Base-by-base conservation (phyloP, 2,888 invertebrate genomes). In the Ophioninae sp. region DNA sequence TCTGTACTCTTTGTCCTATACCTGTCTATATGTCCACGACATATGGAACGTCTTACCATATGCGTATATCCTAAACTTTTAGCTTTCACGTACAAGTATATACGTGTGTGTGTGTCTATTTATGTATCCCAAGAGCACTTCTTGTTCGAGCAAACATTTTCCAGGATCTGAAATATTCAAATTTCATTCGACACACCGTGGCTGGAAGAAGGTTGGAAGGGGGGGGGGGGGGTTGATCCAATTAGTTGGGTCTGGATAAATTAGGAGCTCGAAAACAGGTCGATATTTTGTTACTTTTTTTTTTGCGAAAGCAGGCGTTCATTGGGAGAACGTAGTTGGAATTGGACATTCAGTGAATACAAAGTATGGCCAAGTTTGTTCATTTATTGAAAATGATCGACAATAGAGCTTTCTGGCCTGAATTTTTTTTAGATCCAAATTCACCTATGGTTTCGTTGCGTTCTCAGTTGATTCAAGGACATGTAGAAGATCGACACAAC, bases 161-260 rank as follows among this genome's bases (percentile, higher is more conserved):
- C 71, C n/a, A 8, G 37, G 22, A 56, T 64, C 63, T 78, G 39
- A 64, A 78, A 78, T 78, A 78, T 78, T 71, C 78, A 78, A 56
- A 71, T 71, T 78, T 78, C 64, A 69, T 77, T 77, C 69, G 77
- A 59, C 58, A 67, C 39, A 58, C 56, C 39, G 17, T 30, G 30
- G 30, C 30, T 30, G 30, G 3, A 3, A 3, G 30, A 30, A n/a
- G n/a, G n/a, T n/a, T n/a, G n/a, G n/a, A n/a, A n/a, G n/a, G 30
- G 3, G 30, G 30, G 6, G 22, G 30, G 39, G 7, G 41, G n/a
- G 39, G 6, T 64, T 64, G 39, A 71, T 13, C 71, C 56, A 23
- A 39, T 51, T 64, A 71, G 71, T 51, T 51, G 44, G 51, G 51
- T 51, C 13, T 71, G 63, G 22, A 64, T 71, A 71, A 78, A 71